These are phyloP conservation scores for Rhagophthalmus giganteus DNA, from an alignment of 2,888 invertebrate genomes.

Conservation along the genomic window DNA sequence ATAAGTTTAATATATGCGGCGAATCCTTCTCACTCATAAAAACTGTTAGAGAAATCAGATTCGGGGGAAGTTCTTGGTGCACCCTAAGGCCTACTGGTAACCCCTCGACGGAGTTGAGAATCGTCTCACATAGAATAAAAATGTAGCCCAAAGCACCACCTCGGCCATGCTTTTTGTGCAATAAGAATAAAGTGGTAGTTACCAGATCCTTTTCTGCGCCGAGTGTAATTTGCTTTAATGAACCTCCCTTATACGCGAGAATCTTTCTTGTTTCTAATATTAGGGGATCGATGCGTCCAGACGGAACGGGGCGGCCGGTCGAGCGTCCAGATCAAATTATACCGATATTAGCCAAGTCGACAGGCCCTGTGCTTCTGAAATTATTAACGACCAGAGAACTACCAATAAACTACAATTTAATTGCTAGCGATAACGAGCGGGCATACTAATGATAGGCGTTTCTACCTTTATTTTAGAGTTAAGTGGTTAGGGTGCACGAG, in stretches of 20 bases:
- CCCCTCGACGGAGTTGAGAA: constrained; percentile 16
- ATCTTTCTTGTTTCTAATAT: constrained; percentile 6
- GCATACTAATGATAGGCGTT: constrained; percentile 22
- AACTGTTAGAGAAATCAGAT: constrained; percentile 16
- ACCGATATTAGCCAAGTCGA: constrained; percentile 3
- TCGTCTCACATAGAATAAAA: constrained; percentile 26
- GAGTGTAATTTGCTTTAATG: constrained; percentile 27
- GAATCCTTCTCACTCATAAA: constrained; percentile 9
- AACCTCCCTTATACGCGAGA: constrained; percentile 15
- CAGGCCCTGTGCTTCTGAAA: too few relatives aligned
- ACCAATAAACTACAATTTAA: constrained; percentile 28
- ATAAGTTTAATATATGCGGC: background rate
- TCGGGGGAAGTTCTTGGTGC: constrained; percentile 15
- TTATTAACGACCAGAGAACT: constrained; percentile 23
- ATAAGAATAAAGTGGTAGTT: constrained; percentile 28
- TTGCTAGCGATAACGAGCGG: constrained; percentile 28
- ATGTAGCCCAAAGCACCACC: constrained; percentile 25
- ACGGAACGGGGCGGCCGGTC: constrained; percentile 8
- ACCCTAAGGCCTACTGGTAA: constrained; percentile 20
- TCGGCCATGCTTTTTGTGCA: constrained; percentile 24
- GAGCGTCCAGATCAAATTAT: constrained; percentile 18
- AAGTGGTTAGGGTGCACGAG: constrained; percentile 13
- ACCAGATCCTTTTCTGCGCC: constrained; percentile 21
- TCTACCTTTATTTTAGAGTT: constrained; percentile 29
- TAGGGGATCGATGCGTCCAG: constrained; percentile 12